phyloP scores from a whole-genome alignment of 1,140 invertebrate species.

The Polypedilum pembai region DNA sequence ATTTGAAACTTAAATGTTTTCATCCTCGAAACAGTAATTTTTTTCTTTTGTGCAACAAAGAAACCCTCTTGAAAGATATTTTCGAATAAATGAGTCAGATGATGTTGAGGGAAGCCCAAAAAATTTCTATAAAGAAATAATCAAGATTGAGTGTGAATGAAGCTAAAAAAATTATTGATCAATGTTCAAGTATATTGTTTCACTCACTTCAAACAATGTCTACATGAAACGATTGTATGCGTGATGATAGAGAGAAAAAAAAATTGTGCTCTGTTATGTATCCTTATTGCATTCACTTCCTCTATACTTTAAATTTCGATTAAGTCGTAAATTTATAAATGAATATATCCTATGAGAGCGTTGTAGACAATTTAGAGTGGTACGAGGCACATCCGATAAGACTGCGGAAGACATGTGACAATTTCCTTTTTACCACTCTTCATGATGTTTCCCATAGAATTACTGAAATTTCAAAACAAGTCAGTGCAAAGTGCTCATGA shows the following conservation, averaged over 20 bases:
- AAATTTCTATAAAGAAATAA: not conserved
- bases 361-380: no score
- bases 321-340: not conserved
- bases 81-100: not conserved
- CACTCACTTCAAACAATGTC: not conserved
- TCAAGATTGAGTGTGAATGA: not conserved
- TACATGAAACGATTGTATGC: not conserved
- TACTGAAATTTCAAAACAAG: no score
- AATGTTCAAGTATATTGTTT: not conserved
- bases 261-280: not conserved
- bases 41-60: not conserved
- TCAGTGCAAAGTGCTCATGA: no score
- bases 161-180: not conserved
- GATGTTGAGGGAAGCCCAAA: slow-evolving; percentile 10
- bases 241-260: not conserved
- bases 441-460: not conserved
- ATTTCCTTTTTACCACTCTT: slow-evolving; percentile 15
- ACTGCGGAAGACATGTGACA: slow-evolving; percentile 16
- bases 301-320: not conserved
- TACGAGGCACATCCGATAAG: not conserved
- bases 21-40: not conserved
- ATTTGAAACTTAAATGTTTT: not conserved
- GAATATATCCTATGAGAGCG: not conserved
- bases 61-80: not conserved
- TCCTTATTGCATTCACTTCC: slow-evolving; percentile 4